These are phyloP conservation scores for Etheostoma perlongum DNA, from an alignment of 2,797 vertebrate species.

Conservation along the genomic window DNA sequence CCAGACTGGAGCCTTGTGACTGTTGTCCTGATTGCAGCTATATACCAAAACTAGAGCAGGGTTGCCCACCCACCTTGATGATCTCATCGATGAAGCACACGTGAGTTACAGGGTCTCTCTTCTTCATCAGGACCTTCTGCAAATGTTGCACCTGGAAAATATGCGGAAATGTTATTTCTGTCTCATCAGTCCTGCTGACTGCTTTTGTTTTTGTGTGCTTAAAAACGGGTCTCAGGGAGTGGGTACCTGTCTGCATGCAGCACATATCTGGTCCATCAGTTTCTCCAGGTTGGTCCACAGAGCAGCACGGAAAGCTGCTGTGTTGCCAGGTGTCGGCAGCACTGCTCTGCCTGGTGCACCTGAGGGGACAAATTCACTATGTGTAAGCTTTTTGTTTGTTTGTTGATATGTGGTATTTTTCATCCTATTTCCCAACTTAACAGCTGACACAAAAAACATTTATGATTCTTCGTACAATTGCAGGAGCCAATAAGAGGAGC, in stretches of 20 bases:
- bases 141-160: constrained; percentile 93
- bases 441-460: background rate
- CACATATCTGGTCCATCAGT: constrained; percentile 96
- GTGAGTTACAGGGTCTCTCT: constrained; percentile 96
- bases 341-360: constrained; percentile 93
- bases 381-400: background rate
- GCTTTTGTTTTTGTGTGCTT: background rate
- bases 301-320: constrained; percentile 95
- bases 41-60: background rate
- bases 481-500: background rate
- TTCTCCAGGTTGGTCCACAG: constrained; percentile 99
- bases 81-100: constrained; percentile 98
- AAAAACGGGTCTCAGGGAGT: background rate
- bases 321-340: constrained; percentile 94
- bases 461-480: background rate
- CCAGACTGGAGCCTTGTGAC: background rate
- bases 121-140: constrained; percentile 95
- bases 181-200: background rate
- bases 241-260: constrained; percentile 87
- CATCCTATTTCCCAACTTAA: background rate
- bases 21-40: background rate
- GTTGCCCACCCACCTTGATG: constrained; percentile 87
- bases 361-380: constrained; percentile 26
- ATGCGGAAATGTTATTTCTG: background rate
- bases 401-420: background rate